A percentile compares a stretch with the other conserved stretches of the same genome.
phyloP scores from a whole-genome alignment of 2,797 vertebrate genomes.

The Pampus argenteus region DNA sequence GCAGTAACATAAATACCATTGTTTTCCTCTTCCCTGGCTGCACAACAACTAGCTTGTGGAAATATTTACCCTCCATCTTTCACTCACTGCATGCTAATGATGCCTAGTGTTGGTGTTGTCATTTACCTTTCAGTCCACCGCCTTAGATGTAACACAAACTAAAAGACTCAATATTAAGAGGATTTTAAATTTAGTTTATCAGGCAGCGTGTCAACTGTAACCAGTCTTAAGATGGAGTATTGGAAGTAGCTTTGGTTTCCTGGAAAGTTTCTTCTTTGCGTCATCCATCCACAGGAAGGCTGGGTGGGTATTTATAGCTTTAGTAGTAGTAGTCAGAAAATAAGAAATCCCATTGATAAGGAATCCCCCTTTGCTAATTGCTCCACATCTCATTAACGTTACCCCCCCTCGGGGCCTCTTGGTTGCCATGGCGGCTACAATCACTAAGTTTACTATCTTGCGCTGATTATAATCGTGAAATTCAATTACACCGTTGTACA shows the following conservation, averaged over 20 bases:
- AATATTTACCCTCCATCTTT: constrained; percentile 76
- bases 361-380: constrained; percentile 53
- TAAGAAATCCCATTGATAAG: constrained; percentile 67
- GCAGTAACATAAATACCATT: constrained; percentile 58
- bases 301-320: constrained; percentile 64
- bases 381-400: constrained; percentile 52
- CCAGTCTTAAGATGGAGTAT: constrained; percentile 20
- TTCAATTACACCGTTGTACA: constrained; percentile 47
- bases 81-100: constrained; percentile 44
- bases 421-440: constrained; percentile 64
- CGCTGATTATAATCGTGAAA: constrained; percentile 55
- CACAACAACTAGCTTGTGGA: constrained; percentile 74
- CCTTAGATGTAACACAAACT: constrained; percentile 49
- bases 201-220: constrained; percentile 39
- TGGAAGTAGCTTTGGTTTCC: constrained; percentile 53
- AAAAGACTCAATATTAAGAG: constrained; percentile 42
- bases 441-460: constrained; percentile 47
- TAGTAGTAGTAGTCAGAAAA: constrained; percentile 49
- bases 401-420: constrained; percentile 14
- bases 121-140: constrained; percentile 66
- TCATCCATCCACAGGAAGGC: constrained; percentile 47
- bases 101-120: constrained; percentile 61
- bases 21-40: constrained; percentile 59
- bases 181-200: constrained; percentile 53
- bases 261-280: constrained; percentile 63